Conservation (phyloP, 2,888 invertebrate genomes). For the Polietes domitor region DNA sequence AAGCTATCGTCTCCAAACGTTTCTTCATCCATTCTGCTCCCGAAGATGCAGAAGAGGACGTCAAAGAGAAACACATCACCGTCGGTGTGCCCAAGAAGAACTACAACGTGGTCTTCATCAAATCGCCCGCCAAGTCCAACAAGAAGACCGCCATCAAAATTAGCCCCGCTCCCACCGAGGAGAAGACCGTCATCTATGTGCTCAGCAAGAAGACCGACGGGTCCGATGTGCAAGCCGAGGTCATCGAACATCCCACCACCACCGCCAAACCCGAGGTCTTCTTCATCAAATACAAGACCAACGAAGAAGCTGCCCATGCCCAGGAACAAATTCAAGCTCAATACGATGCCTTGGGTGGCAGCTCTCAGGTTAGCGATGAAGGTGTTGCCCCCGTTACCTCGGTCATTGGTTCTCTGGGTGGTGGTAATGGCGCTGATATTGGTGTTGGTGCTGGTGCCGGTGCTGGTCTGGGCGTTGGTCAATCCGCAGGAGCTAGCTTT, state of each 20-base stretch:
- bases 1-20: slow-evolving; percentile 77
- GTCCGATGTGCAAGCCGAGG: slow-evolving; percentile 77
- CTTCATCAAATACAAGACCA: slow-evolving; percentile 81
- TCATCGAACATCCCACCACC: slow-evolving; percentile 76
- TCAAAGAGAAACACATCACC: slow-evolving; percentile 77
- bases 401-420: slow-evolving; percentile 78
- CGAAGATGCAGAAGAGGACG: slow-evolving; percentile 78
- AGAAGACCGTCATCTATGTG: slow-evolving; percentile 81
- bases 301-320: slow-evolving; percentile 79
- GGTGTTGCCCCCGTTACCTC: slow-evolving; percentile 79
- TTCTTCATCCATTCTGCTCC: slow-evolving; percentile 81
- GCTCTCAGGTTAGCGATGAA: slow-evolving; percentile 79
- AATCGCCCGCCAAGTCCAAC: slow-evolving; percentile 76
- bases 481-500: slow-evolving; percentile 5
- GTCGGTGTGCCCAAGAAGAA: slow-evolving; percentile 80
- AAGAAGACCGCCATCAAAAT: slow-evolving; percentile 78
- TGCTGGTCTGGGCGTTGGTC: slow-evolving; percentile 21
- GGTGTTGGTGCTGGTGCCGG: slow-evolving; percentile 47
- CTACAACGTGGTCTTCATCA: slow-evolving; percentile 80
- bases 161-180: slow-evolving; percentile 78
- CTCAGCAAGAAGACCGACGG: slow-evolving; percentile 79
- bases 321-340: slow-evolving; percentile 80
- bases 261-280: slow-evolving; percentile 80
- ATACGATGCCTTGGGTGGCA: slow-evolving; percentile 79
- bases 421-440: slow-evolving; percentile 59